Base-by-base conservation (phyloP, 2,113 vertebrate species). In the Entomyzon cyanotis region DNA sequence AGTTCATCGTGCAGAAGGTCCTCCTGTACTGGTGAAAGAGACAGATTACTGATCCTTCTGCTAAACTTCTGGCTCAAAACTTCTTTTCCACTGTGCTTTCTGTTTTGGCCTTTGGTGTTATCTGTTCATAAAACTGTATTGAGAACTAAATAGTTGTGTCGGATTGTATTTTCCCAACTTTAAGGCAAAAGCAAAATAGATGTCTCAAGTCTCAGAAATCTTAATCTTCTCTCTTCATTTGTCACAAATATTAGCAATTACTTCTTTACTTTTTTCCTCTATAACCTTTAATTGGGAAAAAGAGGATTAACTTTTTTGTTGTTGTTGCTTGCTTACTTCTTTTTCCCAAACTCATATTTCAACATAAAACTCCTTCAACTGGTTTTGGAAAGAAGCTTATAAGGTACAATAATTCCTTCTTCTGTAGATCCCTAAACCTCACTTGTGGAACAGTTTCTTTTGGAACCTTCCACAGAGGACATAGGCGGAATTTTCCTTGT, bases 231-330 rank as follows among this genome's bases (percentile, higher is more conserved):
- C 2, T 50, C 9, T 64, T 84, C 1, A 23, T 47, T 56, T 5
- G 0, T 60, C 15, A 39, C 35, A 63, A 79, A 59, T 19, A 39
- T 63, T 63, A 53, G 2, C 9, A 58, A 39, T 9, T 19, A 2
- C 3, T 12, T 31, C n/a, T 55, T 15, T 53, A 17, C 35, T 4
- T 21, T 67, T 41, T 53, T 52, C 17, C 22, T 60, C 17, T 52
- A 18, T 27, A 31, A 60, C 0, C 3, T 47, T 73, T 55, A 81
- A 68, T 31, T 46, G 6, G 4, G 2, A 5, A 9, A 47, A 74
- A 67, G 7, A 49, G 0, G 6, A 9, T 16, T 56, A 5, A 15
- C 0, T 50, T n/a, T 16, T 41, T 25, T 41, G 2, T 9, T 75
- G 10, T 11, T 3, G 2, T 15, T 73, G 3, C 22, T 64, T 53